These are phyloP conservation scores for Bolinopsis microptera DNA, from an alignment of 37 sponge, comb jelly and placozoan species.

Conservation along the genomic window DNA sequence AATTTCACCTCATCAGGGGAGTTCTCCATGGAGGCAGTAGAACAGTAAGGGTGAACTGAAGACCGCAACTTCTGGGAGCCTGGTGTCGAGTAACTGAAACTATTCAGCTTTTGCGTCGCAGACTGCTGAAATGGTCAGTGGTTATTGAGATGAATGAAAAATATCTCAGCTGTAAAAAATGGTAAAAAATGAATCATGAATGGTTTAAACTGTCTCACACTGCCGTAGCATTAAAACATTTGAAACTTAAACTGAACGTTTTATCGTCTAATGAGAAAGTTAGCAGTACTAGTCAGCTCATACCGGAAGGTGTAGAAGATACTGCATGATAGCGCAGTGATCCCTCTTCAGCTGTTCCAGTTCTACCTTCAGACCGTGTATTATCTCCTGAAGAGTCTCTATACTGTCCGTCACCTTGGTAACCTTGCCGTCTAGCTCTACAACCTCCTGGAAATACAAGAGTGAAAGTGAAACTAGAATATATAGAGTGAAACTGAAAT, in stretches of 20 bases:
- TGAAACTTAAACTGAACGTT: no score
- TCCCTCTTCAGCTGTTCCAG: constrained; percentile 57
- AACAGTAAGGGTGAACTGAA: constrained; percentile 29
- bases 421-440: constrained; percentile 60
- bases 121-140: not conserved
- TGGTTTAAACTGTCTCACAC: no score
- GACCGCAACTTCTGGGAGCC: constrained; percentile 23
- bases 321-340: constrained; percentile 65
- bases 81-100: not conserved
- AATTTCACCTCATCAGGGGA: constrained; percentile 57
- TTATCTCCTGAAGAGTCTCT: constrained; percentile 33
- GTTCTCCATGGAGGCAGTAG: constrained; percentile 42
- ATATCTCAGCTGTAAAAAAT: no score
- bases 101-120: not conserved
- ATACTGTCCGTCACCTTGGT: constrained; percentile 54
- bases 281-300: no score
- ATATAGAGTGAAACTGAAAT: not conserved
- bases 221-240: no score
- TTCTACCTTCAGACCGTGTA: constrained; percentile 35
- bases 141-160: no score
- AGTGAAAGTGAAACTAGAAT: no score
- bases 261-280: no score
- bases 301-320: constrained; percentile 41
- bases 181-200: no score
- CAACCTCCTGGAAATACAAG: constrained; percentile 65